A percentile compares a stretch with the other conserved stretches of the same genome.
Conservation (phyloP, 2,113 vertebrate genomes). For the Falcunculus frontatus region DNA sequence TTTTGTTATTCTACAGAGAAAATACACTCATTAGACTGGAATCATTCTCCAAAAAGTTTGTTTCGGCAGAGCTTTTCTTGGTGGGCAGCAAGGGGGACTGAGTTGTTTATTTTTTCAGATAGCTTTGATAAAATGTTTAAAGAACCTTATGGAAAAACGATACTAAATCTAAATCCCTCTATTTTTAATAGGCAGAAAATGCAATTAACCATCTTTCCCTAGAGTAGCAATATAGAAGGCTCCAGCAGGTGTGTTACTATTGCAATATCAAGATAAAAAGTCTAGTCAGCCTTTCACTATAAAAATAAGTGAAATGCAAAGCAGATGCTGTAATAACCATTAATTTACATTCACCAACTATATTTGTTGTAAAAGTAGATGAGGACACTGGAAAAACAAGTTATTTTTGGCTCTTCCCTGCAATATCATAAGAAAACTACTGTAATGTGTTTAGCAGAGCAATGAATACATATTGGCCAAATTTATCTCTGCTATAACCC, state of each 20-base stretch:
- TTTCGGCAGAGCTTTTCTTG: not conserved
- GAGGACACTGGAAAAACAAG: constrained; percentile 55
- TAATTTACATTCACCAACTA: constrained; percentile 55
- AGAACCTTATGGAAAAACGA: not conserved
- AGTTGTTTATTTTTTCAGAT: not conserved
- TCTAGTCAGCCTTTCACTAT: constrained; percentile 37
- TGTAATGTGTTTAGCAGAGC: constrained; percentile 36
- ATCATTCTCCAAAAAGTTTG: not conserved
- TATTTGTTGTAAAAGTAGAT: constrained; percentile 51
- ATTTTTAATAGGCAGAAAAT: constrained; percentile 27
- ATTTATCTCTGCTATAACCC: constrained; percentile 34
- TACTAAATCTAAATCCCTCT: not conserved
- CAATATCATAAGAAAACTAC: not conserved
- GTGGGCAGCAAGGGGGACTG: not conserved
- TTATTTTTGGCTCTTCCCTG: constrained; percentile 36
- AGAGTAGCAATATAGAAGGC: not conserved
- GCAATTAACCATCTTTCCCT: constrained; percentile 39
- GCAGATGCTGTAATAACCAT: constrained; percentile 62
- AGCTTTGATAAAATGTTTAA: constrained; percentile 31
- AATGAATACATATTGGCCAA: constrained; percentile 48
- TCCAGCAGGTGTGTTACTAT: constrained; percentile 46
- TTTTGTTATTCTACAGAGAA: not conserved
- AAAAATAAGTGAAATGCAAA: constrained; percentile 53
- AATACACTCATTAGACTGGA: not conserved
- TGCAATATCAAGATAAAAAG: constrained; percentile 41